Base-by-base conservation (phyloP, 1,140 invertebrate genomes). In the Saccostrea echinata region DNA sequence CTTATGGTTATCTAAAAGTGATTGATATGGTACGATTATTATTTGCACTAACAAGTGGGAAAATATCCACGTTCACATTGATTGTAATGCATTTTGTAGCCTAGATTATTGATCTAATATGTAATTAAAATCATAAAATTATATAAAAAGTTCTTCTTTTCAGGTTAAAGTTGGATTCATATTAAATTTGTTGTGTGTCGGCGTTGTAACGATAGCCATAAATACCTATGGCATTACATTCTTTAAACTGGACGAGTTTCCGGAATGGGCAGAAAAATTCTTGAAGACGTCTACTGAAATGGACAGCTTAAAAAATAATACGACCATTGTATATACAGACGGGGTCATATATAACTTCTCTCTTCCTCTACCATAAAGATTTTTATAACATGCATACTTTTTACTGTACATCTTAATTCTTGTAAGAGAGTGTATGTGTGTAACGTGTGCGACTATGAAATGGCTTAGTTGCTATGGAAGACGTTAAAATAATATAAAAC, bases 111-210 rank as follows among this genome's bases (percentile, higher is more conserved):
- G 43, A 43, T 9, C 43, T 43, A 43, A 43, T 9, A 43, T 6
- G 43, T 43, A 43, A 9, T 43, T 43, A 43, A 43, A 43, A 43
- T 43, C 6, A 6, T 21, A 18, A 3, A 6, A 61, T 61, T 61
- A 18, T 61, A 2, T 61, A 21, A 61, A 33, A 80, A 21, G 13
- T 24, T n/a, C 30, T 55, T 51, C 68, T 88, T 91, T 92, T 27
- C 90, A 96, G 96, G 94, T 95, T 21, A 96, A 97, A 86, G 97
- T 97, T 43, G 97, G 97, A 3, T 96, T 97, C 84, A 96, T 97
- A 0, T 97, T 98, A 64, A 98, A 97, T 91, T 93, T 98, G 2
- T 95, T 98, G 16, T 97, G 97, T 18, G 96, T 97, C 0, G 71
- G 96, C 0, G 93, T 97, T 6, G 96, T 97, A 3, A 96, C 96